A percentile compares a stretch with the other conserved stretches of the same genome.
Conservation (phyloP, 2,113 vertebrate genomes). For the Pipra filicauda region DNA sequence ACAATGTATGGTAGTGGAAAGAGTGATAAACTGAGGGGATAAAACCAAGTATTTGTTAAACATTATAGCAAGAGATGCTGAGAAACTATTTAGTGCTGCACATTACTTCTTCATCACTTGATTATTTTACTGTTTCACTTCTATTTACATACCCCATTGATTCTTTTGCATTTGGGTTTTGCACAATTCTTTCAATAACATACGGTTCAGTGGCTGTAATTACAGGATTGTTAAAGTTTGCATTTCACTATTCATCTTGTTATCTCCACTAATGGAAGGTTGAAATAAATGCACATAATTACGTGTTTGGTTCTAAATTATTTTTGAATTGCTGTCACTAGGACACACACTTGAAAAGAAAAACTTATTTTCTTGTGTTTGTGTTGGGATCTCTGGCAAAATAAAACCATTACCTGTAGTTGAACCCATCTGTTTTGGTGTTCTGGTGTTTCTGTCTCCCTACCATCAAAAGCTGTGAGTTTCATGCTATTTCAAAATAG, state of each 20-base stretch:
- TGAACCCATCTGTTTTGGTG: background rate
- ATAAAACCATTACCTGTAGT: constrained; percentile 20
- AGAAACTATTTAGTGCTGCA: constrained; percentile 59
- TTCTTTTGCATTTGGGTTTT: constrained; percentile 75
- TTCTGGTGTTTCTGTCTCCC: background rate
- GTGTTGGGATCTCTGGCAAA: constrained; percentile 31
- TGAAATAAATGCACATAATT: constrained; percentile 80
- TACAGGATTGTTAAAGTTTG: constrained; percentile 79
- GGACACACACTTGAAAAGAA: constrained; percentile 59
- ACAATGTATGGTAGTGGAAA: constrained; percentile 9
- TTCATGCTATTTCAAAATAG: background rate
- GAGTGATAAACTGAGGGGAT: constrained; percentile 13
- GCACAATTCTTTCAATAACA: constrained; percentile 74
- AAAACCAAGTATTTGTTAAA: constrained; percentile 51
- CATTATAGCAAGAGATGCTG: background rate
- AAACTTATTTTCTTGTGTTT: constrained; percentile 53
- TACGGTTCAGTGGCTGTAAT: constrained; percentile 77
- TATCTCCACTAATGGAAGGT: constrained; percentile 76
- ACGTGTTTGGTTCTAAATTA: constrained; percentile 72
- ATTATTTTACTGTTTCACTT: constrained; percentile 74
- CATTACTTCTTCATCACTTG: constrained; percentile 67
- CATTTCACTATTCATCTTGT: constrained; percentile 79
- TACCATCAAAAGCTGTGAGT: background rate
- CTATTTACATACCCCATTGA: constrained; percentile 73
- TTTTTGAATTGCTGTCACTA: constrained; percentile 72